These are phyloP conservation scores for Eristalinus sepulchralis DNA, from an alignment of 2,888 invertebrate genomes.

Conservation along the genomic window DNA sequence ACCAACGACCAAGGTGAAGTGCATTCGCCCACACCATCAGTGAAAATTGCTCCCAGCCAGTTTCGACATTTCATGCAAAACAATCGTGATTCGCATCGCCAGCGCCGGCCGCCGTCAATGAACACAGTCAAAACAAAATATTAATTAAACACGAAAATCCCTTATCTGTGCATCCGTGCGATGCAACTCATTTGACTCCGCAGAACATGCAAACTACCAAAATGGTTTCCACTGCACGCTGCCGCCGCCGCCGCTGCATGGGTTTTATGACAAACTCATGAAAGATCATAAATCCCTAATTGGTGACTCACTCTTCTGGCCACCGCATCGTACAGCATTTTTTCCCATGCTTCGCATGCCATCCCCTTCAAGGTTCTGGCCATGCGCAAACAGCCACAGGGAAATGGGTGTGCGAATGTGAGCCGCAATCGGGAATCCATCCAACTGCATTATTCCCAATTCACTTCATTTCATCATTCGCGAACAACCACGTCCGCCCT, in stretches of 20 bases:
- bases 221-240: constrained; percentile 25
- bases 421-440: constrained; percentile 26
- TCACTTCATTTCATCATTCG: constrained; percentile 39
- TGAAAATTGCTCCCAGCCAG: not conserved
- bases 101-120: not conserved
- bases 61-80: constrained; percentile 45
- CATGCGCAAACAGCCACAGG: constrained; percentile 60
- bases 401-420: constrained; percentile 37
- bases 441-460: constrained; percentile 29
- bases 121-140: not conserved
- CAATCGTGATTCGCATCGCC: constrained; percentile 28
- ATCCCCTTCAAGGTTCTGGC: constrained; percentile 12
- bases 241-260: not conserved
- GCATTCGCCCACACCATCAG: too few relatives aligned
- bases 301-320: constrained; percentile 36
- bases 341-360: constrained; percentile 43
- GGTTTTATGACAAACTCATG: constrained; percentile 66
- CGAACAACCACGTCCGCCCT: constrained; percentile 5
- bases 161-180: constrained; percentile 34
- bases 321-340: not conserved
- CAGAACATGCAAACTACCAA: constrained; percentile 35
- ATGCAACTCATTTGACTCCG: constrained; percentile 27
- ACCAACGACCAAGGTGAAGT: not conserved
- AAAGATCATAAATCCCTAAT: constrained; percentile 67
- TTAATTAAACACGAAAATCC: constrained; percentile 52